Evolutionary conservation across 1,140 invertebrate species (phyloP).

Genomic region (Heliconius eleuchia): DNA sequence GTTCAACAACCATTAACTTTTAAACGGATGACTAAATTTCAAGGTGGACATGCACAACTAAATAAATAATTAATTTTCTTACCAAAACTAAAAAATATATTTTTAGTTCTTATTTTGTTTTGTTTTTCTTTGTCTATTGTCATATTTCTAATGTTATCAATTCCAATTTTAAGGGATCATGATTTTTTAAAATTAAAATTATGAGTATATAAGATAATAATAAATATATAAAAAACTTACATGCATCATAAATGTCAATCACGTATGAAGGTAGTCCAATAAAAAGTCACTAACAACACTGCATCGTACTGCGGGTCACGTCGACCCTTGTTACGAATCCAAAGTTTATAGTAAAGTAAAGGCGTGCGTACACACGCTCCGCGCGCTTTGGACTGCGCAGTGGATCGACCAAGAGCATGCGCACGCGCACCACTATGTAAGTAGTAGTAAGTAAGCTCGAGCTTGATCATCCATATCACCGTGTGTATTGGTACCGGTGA

Average conservation of each 20-base stretch:
- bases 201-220: background rate
- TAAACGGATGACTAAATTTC: constrained; percentile 4
- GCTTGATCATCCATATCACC: constrained; percentile 22
- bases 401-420: background rate
- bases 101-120: background rate
- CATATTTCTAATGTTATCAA: background rate
- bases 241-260: constrained; percentile 70
- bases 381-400: constrained; percentile 53
- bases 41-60: constrained; percentile 11
- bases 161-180: background rate
- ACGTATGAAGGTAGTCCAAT: constrained; percentile 43
- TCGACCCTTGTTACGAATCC: constrained; percentile 48
- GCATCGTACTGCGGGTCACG: constrained; percentile 58
- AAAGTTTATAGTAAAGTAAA: constrained; percentile 22
- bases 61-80: background rate
- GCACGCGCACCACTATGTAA: constrained; percentile 36
- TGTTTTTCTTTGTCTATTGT: background rate
- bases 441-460: constrained; percentile 2
- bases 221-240: constrained; percentile 51
- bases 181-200: background rate
- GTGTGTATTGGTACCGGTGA: constrained; percentile 39
- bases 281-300: constrained; percentile 56
- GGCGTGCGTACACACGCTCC: constrained; percentile 51
- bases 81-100: background rate
- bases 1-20: background rate